phyloP scores from a whole-genome alignment of 2,888 invertebrate species.

The Brenthis hecate region DNA sequence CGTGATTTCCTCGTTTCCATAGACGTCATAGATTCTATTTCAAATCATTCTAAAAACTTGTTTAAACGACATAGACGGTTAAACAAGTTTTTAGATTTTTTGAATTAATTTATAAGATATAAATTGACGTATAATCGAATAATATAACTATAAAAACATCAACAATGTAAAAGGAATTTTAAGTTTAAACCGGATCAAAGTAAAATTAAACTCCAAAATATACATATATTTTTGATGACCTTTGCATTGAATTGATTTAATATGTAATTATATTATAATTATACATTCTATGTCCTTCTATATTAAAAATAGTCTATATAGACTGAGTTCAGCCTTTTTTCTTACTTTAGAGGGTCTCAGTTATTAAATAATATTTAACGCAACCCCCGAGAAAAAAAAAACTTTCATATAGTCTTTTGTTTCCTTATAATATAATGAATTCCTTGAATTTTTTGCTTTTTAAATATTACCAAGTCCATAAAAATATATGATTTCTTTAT shows the following conservation, averaged over 20 bases:
- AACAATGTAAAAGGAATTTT: constrained; percentile 24
- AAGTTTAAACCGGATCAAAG: constrained; percentile 30
- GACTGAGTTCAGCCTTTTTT: too few relatives aligned
- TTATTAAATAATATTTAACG: too few relatives aligned
- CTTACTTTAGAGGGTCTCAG: too few relatives aligned
- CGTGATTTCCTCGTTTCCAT: background rate
- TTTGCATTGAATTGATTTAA: constrained; percentile 8
- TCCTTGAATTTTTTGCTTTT: too few relatives aligned
- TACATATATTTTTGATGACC: constrained; percentile 19
- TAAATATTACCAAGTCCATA: too few relatives aligned
- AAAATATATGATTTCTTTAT: background rate
- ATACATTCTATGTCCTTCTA: too few relatives aligned
- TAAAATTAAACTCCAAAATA: constrained; percentile 24
- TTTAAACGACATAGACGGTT: background rate
- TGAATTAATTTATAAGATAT: background rate
- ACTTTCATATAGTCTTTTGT: too few relatives aligned
- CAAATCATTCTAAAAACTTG: too few relatives aligned
- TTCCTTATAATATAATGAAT: too few relatives aligned
- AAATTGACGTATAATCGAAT: background rate
- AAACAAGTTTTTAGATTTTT: background rate
- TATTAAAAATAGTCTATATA: too few relatives aligned
- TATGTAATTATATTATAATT: constrained; percentile 3
- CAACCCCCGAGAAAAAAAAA: too few relatives aligned
- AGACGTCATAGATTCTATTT: too few relatives aligned
- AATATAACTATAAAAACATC: constrained; percentile 6